phyloP scores from a whole-genome alignment of 2,888 invertebrate genomes.

The Athalia rosae region DNA sequence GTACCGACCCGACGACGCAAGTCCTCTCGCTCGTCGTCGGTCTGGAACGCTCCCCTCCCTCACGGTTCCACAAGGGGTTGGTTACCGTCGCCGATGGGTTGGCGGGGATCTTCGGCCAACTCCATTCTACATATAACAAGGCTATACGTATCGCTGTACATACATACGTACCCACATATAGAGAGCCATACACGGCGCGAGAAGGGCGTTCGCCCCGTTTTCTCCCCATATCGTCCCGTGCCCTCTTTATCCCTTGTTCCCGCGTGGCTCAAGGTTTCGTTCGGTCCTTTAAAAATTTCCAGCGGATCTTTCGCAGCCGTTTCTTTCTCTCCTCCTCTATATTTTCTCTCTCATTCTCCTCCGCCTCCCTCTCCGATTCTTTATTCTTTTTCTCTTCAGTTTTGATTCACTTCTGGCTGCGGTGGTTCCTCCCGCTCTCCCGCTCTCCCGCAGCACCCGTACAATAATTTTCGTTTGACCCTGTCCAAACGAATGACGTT shows the following conservation, averaged over 20 bases:
- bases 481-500: background rate
- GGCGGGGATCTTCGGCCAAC: conserved; percentile 22
- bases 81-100: conserved; percentile 31
- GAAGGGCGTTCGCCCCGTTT: conserved; percentile 40
- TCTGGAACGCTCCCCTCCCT: background rate
- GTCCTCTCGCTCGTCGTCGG: too few species aligned
- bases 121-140: conserved; percentile 9
- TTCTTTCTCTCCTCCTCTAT: background rate
- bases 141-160: background rate
- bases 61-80: conserved; percentile 13
- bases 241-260: conserved; percentile 42
- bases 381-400: background rate
- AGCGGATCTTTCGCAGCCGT: background rate
- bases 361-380: background rate
- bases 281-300: conserved; percentile 2
- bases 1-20: too few species aligned
- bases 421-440: background rate
- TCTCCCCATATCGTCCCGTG: conserved; percentile 14
- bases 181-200: conserved; percentile 5
- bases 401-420: conserved; percentile 19
- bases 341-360: background rate
- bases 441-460: background rate
- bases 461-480: background rate
- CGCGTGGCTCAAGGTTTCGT: conserved; percentile 35
- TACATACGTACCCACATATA: background rate